These are phyloP conservation scores for Pica pica DNA, from an alignment of 2,113 vertebrate genomes.

Conservation along the genomic window DNA sequence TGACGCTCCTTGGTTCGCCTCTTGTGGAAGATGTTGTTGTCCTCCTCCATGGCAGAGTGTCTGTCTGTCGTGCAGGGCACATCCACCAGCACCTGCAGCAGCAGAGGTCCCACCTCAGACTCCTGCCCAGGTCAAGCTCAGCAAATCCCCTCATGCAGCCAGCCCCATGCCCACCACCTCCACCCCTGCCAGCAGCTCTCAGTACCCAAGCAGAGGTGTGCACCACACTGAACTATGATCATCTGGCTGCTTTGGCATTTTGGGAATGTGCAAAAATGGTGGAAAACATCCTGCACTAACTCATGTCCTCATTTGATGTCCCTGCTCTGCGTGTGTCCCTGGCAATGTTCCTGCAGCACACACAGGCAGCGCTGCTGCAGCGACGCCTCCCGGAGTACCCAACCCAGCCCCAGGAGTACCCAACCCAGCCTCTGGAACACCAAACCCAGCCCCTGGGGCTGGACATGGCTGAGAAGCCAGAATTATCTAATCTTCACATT, in stretches of 20 bases:
- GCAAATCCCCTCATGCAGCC: accelerated
- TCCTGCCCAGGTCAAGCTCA: not conserved
- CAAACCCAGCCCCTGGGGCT: not conserved
- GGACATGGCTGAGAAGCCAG: not conserved
- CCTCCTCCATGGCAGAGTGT: conserved; percentile 85
- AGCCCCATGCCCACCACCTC: not conserved
- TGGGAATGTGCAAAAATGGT: not conserved
- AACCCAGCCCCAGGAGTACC: not conserved
- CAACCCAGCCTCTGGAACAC: not conserved
- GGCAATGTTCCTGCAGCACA: not conserved
- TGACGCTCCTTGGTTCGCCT: conserved; percentile 83
- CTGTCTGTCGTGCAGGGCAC: conserved; percentile 94
- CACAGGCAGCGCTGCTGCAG: not conserved
- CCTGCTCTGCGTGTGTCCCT: not conserved
- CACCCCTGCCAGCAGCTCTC: not conserved
- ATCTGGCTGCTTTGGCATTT: not conserved
- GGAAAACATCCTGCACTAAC: not conserved
- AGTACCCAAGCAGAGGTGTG: accelerated
- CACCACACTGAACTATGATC: not conserved
- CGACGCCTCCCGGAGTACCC: accelerated
- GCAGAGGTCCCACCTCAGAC: not conserved
- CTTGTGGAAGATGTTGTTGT: conserved; percentile 90
- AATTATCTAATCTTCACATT: not conserved
- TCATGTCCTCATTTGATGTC: accelerated
- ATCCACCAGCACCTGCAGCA: conserved; percentile 89